Percentiles rank a stretch among this genome's conserved stretches.
phyloP scores from a whole-genome alignment of 2,113 vertebrate genomes.

The Pseudorectes ferrugineus region DNA sequence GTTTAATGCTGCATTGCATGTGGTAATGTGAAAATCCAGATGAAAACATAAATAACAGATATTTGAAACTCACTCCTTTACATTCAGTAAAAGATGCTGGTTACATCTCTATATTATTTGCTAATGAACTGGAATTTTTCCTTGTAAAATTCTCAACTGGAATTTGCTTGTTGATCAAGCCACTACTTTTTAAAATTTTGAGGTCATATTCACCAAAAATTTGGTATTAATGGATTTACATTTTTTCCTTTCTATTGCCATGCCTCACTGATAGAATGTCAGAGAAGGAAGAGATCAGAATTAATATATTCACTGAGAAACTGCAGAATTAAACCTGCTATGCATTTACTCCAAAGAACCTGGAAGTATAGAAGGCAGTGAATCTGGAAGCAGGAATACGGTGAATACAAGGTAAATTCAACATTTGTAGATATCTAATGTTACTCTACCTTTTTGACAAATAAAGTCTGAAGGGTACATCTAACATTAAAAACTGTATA shows the following conservation, averaged over 20 bases:
- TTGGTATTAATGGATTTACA: neutral
- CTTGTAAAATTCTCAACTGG: neutral
- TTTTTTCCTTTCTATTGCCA: neutral
- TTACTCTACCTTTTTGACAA: neutral
- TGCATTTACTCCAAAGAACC: neutral
- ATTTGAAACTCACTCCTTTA: neutral
- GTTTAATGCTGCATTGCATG: neutral
- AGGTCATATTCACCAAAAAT: neutral
- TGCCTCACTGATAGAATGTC: neutral
- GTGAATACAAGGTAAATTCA: neutral
- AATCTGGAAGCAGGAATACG: neutral
- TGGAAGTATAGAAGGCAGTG: neutral
- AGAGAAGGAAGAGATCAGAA: neutral
- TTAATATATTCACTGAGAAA: neutral
- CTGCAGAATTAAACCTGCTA: neutral
- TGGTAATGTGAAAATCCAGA: neutral
- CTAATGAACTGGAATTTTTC: neutral
- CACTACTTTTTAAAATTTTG: neutral
- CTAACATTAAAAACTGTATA: neutral
- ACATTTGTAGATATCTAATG: neutral
- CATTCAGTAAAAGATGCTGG: neutral
- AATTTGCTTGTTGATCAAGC: neutral
- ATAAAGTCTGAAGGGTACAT: neutral
- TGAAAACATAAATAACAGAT: neutral
- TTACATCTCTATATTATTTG: neutral